Percentiles rank a stretch among this genome's conserved stretches.
These are phyloP conservation scores for Pilophorus perplexus DNA, from an alignment of 2,888 invertebrate genomes.

Conservation along the genomic window DNA sequence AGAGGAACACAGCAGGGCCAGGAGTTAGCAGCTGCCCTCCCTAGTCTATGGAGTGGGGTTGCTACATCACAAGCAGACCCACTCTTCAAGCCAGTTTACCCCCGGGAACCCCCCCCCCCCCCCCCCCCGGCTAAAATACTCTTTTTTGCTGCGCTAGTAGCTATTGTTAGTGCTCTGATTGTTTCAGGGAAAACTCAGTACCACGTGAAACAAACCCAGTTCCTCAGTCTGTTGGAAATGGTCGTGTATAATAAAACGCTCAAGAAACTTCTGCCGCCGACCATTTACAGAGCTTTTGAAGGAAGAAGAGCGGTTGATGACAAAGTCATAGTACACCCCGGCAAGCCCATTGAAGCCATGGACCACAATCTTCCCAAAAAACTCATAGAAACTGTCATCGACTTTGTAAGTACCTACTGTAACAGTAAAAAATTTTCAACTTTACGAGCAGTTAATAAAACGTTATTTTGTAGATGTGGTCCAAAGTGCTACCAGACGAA, in stretches of 20 bases:
- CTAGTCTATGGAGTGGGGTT: too few relatives aligned
- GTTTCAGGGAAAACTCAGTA: slow-evolving; percentile 52
- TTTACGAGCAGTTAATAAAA: too few relatives aligned
- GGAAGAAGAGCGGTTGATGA: slow-evolving; percentile 24
- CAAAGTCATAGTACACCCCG: slow-evolving; percentile 14
- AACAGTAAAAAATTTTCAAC: background rate
- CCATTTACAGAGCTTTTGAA: slow-evolving; percentile 20
- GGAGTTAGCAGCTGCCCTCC: too few relatives aligned
- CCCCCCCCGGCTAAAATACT: too few relatives aligned
- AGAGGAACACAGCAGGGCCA: too few relatives aligned
- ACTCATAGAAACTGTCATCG: slow-evolving; percentile 30
- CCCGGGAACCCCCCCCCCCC: too few relatives aligned
- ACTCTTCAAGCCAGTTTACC: too few relatives aligned
- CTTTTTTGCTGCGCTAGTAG: too few relatives aligned
- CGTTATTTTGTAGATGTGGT: slow-evolving; percentile 32
- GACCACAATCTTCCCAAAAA: slow-evolving; percentile 11
- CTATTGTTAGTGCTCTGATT: too few relatives aligned
- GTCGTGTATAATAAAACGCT: slow-evolving; percentile 52
- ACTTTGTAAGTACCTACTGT: slow-evolving; percentile 16
- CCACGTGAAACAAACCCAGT: slow-evolving; percentile 59
- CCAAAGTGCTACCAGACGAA: slow-evolving; percentile 1
- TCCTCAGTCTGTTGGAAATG: slow-evolving; percentile 57
- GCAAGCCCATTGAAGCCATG: slow-evolving; percentile 21
- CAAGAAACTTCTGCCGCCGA: slow-evolving; percentile 20
- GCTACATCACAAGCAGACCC: too few relatives aligned